Base-by-base conservation (phyloP, 1,140 invertebrate genomes). In the Conopomorpha cramerella region DNA sequence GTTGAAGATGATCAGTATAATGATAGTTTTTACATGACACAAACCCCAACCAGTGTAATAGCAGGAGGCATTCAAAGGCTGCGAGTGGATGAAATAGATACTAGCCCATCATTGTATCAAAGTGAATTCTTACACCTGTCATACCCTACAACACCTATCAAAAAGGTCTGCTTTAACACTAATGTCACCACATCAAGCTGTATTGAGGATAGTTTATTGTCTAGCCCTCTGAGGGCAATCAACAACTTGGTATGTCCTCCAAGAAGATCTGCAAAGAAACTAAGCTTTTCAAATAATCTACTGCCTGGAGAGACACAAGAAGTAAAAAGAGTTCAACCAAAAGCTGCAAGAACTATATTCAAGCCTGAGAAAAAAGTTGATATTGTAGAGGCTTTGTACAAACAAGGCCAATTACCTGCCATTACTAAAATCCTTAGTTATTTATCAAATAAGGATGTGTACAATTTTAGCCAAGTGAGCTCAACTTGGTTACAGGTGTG, bases 311-410 rank as follows among this genome's bases (percentile, higher is more conserved):
- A n/a, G n/a, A n/a, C n/a, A n/a, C n/a, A n/a, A n/a, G n/a, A n/a
- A n/a, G n/a, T n/a, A n/a, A n/a, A n/a, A n/a, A n/a, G n/a, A n/a
- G n/a, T 38, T 25, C 36, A 39, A 30, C 35, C 37, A 15, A 39
- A 34, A 17, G 34, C 36, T 29, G 39, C 36, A 18, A 49, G 46
- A 31, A 34, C 16, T 30, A 51, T 49, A 39, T 52, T 55, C 43
- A 54, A 49, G 36, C 63, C 61, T 6, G 44, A 64, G 38, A 57
- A 77, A 39, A 67, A 72, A 42, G 46, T 76, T 46, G 76, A 78
- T 46, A 67, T 77, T 26, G 59, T 78, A 12, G 60, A 60, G 43
- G 55, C 64, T 46, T 41, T 78, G 29, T 55, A 62, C 36, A 35
- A 62, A 16, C 29, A 54, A 34, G 34, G 45, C 42, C 49, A 34